phyloP scores from a whole-genome alignment of 2,888 invertebrate species.

The Archips xylosteana region DNA sequence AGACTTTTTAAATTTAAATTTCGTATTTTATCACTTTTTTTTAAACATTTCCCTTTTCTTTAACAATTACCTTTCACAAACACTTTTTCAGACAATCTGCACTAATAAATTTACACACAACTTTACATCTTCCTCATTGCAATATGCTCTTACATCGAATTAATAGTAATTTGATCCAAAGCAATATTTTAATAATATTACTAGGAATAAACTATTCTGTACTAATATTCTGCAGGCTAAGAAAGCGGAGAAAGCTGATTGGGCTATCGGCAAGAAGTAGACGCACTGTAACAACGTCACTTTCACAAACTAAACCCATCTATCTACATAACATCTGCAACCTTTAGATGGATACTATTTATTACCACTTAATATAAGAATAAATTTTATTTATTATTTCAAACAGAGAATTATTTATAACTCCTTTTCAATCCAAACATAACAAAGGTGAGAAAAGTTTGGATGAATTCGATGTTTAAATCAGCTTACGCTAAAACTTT shows the following conservation, averaged over 20 bases:
- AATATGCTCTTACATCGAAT: not conserved
- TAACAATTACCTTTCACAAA: not conserved
- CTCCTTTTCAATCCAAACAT: slow-evolving; percentile 53
- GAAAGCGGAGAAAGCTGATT: slow-evolving; percentile 91
- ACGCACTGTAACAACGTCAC: slow-evolving; percentile 49
- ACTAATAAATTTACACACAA: not conserved
- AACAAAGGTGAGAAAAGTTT: slow-evolving; percentile 75
- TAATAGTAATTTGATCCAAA: not conserved
- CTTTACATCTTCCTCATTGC: not conserved
- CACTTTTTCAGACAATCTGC: not conserved
- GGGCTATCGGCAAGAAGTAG: slow-evolving; percentile 88
- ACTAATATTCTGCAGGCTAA: slow-evolving; percentile 88
- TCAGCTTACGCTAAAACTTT: slow-evolving; percentile 54
- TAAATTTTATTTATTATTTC: slow-evolving; percentile 66
- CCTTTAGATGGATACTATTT: slow-evolving; percentile 64
- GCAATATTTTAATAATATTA: not conserved
- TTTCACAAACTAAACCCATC: slow-evolving; percentile 55
- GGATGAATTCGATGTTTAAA: slow-evolving; percentile 46
- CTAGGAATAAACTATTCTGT: slow-evolving; percentile 35
- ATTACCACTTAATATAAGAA: slow-evolving; percentile 65
- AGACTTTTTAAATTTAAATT: not conserved
- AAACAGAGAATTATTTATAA: slow-evolving; percentile 52
- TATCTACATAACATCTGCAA: slow-evolving; percentile 55
- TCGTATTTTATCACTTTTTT: not conserved
- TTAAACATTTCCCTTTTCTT: not conserved